These are phyloP conservation scores for Nemotelus nigrinus DNA, from an alignment of 2,888 invertebrate species.

Conservation along the genomic window DNA sequence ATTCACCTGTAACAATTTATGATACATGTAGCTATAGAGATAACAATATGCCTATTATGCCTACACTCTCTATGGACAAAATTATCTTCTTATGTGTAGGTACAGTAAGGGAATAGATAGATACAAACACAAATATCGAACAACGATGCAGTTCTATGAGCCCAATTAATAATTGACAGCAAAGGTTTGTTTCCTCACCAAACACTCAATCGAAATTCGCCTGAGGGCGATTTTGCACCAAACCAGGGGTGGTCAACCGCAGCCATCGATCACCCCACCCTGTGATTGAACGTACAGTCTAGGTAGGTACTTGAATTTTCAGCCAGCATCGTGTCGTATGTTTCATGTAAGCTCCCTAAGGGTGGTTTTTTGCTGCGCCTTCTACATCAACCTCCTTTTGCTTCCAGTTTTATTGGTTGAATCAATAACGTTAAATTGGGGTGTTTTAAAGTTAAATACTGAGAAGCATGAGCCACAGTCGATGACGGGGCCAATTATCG, in stretches of 20 bases:
- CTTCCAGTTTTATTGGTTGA: slow-evolving; percentile 16
- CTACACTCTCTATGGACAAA: too few relatives aligned
- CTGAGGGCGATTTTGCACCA: slow-evolving; percentile 39
- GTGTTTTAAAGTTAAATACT: slow-evolving; percentile 35
- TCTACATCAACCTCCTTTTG: slow-evolving; percentile 6
- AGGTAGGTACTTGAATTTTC: slow-evolving; percentile 19
- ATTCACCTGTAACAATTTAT: too few relatives aligned
- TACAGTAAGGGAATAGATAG: too few relatives aligned
- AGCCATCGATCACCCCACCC: slow-evolving; percentile 11
- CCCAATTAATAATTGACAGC: slow-evolving; percentile 43
- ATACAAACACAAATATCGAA: too few relatives aligned
- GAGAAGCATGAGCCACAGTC: neutral
- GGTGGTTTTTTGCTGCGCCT: neutral
- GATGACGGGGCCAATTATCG: slow-evolving; percentile 3
- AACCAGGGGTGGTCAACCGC: slow-evolving; percentile 42
- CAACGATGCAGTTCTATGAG: slow-evolving; percentile 22
- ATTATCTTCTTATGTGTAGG: too few relatives aligned
- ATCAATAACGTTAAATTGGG: slow-evolving; percentile 13
- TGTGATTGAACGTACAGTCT: neutral
- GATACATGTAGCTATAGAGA: too few relatives aligned
- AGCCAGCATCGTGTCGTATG: neutral
- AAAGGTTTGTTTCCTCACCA: slow-evolving; percentile 31
- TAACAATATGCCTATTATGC: too few relatives aligned
- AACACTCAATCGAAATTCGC: slow-evolving; percentile 41
- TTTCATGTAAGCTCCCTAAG: neutral